Conservation (phyloP, 2,888 invertebrate genomes). For the Trichopoda pennipes region DNA sequence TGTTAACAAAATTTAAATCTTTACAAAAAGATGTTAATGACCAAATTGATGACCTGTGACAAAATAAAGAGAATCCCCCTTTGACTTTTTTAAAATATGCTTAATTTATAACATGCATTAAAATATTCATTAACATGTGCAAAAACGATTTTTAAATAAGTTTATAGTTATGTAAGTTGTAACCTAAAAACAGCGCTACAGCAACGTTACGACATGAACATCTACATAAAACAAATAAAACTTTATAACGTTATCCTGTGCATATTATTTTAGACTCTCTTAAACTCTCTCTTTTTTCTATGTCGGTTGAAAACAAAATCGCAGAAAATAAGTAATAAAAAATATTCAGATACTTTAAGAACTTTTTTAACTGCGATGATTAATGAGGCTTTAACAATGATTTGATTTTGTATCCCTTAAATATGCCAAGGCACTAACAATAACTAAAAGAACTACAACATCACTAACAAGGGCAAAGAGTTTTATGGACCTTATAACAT, state of each 20-base stretch:
- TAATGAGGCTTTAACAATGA: constrained; percentile 79
- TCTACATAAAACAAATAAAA: no score
- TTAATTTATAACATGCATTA: constrained; percentile 26
- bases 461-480: constrained; percentile 59
- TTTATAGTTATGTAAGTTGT: background rate
- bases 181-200: constrained; percentile 1
- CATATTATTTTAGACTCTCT: no score
- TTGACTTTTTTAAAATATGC: constrained; percentile 5
- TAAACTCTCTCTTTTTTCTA: background rate
- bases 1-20: background rate
- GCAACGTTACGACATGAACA: background rate
- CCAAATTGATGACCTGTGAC: constrained; percentile 59
- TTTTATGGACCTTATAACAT: no score
- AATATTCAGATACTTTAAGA: constrained; percentile 58
- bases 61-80: constrained; percentile 30
- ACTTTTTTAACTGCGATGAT: constrained; percentile 72
- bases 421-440: constrained; percentile 69
- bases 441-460: constrained; percentile 43
- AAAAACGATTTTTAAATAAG: background rate
- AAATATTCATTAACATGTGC: constrained; percentile 7
- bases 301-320: constrained; percentile 9
- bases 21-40: constrained; percentile 36
- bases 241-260: no score
- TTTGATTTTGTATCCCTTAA: constrained; percentile 77
- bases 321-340: constrained; percentile 12